Base-by-base conservation (phyloP, 2,113 vertebrate species). In the Athene noctua region DNA sequence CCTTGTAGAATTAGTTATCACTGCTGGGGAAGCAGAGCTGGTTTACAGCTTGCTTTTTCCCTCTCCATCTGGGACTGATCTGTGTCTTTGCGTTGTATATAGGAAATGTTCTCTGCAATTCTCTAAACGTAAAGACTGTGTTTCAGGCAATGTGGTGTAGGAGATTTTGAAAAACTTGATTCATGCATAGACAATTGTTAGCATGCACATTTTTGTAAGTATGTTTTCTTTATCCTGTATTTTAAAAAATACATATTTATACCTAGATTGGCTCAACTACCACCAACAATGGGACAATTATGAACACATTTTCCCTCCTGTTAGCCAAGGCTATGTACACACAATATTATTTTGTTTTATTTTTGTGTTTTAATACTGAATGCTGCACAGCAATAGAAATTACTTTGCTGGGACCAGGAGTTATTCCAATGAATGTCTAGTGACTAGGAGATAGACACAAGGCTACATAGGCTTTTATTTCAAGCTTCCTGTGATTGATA, bases 81-180 rank as follows among this genome's bases (percentile, higher is more conserved):
- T 95, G 42, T 65, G 47, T 88, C 86, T 91, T 67, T 72, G 62
- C 4, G 5, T 36, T 82, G 78, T 68, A 13, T 86, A 82, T 91
- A 97, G 91, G 94, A 97, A 95, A 95, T 91, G 91, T 95, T 94
- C 89, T 80, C 42, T n/a, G 46, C 91, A 72, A 42, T 82, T 92
- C 80, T 90, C 74, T 82, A 47, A 96, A 71, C 0, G 0, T 85
- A 67, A 92, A 91, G 70, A 55, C 47, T 78, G 15, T 93, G 52
- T 96, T 61, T 68, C 83, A 92, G 63, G 58, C 67, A 32, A 42
- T 40, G 54, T 23, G 15, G 34, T 46, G 58, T 68, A 77, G 52
- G 20, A 78, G 52, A 77, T 44, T 91, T 74, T 61, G 38, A 81
- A 92, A 92, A 65, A 30, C 25, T 87, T 59, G 38, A 82, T 46